Base-by-base conservation (phyloP, 2,797 vertebrate species). In the Anas acuta region DNA sequence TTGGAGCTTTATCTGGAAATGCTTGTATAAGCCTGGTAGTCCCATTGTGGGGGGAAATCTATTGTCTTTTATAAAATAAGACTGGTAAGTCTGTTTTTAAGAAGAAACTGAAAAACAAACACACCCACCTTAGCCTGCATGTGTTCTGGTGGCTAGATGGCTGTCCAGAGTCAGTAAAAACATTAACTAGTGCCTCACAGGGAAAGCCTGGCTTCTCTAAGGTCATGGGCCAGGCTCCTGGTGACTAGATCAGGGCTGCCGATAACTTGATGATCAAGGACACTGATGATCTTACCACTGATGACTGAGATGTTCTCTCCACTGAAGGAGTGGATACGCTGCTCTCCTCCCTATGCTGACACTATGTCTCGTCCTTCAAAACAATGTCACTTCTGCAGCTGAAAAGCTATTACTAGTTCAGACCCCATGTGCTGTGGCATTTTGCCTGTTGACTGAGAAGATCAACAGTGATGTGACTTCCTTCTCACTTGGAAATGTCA, bases 1-100 rank as follows among this genome's bases (percentile, higher is more conserved):
- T 66, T 79, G 66, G 84, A 87, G 37, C 33, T 66, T 47, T 16
- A 45, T 75, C 49, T 89, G 66, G 90, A 89, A 77, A 51, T 37
- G 26, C 58, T 84, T 67, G 64, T 83, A 79, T 91, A n/a, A 39
- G 74, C 57, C 84, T 73, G 89, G 14, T 75, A 56, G 93, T 93
- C n/a, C 37, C 18, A 53, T 62, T 84, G 58, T 18, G n/a, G 11
- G 15, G 58, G 12, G 73, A 90, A 54, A 84, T 41, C 19, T 71
- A 3, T 75, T 65, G 18, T 87, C 54, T 94, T 76, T 77, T 16
- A 26, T 70, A 78, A 82, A 62, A 65, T 74, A 78, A 67, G 23
- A 53, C 35, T 76, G 3, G 33, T 32, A 77, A 45, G 51, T 37
- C 17, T 78, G 7, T 32, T 62, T 71, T 84, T 49, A 51, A 74